Evolutionary conservation across 1,140 invertebrate species (phyloP).

Genomic region (Nasonia giraulti): DNA sequence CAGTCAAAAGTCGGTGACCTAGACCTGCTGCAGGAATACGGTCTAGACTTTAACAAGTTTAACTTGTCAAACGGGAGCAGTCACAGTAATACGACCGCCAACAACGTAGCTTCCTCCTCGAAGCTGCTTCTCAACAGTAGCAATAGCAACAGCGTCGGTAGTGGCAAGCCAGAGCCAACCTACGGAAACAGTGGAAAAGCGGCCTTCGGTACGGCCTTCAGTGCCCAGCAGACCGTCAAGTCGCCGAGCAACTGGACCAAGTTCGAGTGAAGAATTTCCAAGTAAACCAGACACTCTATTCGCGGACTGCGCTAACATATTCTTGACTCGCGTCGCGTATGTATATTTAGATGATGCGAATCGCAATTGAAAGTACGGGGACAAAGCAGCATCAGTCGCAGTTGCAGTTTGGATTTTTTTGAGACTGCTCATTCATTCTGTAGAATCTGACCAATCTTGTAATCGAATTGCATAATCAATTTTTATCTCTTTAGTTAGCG

Average conservation of each 20-base stretch:
- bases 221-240: slow-evolving; percentile 59
- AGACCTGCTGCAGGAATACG: slow-evolving; percentile 76
- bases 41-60: slow-evolving; percentile 74
- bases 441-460: no score
- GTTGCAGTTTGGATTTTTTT: not conserved
- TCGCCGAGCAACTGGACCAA: slow-evolving; percentile 73
- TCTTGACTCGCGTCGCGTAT: not conserved
- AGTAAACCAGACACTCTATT: not conserved
- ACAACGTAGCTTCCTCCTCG: slow-evolving; percentile 14
- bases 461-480: not conserved
- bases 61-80: slow-evolving; percentile 65
- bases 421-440: no score
- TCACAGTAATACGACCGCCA: slow-evolving; percentile 42
- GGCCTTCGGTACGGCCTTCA: slow-evolving; percentile 63
- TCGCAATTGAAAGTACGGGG: not conserved
- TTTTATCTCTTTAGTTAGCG: not conserved
- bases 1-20: slow-evolving; percentile 70
- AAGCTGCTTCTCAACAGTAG: not conserved
- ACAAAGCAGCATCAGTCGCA: not conserved
- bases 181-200: slow-evolving; percentile 34
- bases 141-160: not conserved
- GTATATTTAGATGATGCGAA: slow-evolving; percentile 1
- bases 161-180: slow-evolving; percentile 37
- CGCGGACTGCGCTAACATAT: not conserved
- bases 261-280: slow-evolving; percentile 64